phyloP scores from a whole-genome alignment of 37 sponge, comb jelly and placozoan species.

The Hexactinellida sp. region DNA sequence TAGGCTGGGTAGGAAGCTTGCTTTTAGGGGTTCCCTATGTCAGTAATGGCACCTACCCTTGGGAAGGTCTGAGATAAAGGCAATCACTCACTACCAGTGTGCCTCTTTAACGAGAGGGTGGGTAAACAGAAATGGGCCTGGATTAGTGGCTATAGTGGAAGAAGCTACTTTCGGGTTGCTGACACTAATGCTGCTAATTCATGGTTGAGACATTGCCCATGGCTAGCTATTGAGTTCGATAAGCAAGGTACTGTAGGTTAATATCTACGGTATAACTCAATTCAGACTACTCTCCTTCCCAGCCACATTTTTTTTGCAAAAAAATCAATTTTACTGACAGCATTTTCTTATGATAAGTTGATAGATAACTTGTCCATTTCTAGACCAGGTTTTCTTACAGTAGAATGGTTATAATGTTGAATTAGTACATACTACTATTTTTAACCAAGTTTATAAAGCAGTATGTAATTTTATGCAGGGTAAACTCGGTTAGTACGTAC shows the following conservation, averaged over 20 bases:
- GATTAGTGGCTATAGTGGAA: constrained; percentile 30
- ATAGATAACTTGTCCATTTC: too few relatives aligned
- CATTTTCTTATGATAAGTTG: too few relatives aligned
- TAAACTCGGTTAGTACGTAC: too few relatives aligned
- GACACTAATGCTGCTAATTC: neutral
- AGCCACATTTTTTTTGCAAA: constrained; percentile 24
- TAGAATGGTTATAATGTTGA: too few relatives aligned
- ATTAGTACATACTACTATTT: too few relatives aligned
- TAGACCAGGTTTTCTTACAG: too few relatives aligned
- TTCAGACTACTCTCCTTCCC: constrained; percentile 84
- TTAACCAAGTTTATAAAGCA: too few relatives aligned
- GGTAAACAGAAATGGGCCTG: constrained; percentile 73
- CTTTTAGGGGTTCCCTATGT: constrained; percentile 12
- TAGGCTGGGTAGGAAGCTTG: constrained; percentile 18
- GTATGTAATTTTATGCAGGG: too few relatives aligned
- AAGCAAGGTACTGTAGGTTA: constrained; percentile 43
- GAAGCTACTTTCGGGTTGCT: constrained; percentile 22
- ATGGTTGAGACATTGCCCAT: constrained; percentile 25
- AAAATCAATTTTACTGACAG: neutral
- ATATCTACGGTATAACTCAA: constrained; percentile 58
- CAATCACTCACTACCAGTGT: constrained; percentile 44
- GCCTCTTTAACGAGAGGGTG: constrained; percentile 57
- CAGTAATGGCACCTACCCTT: constrained; percentile 36
- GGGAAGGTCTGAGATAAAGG: constrained; percentile 87
- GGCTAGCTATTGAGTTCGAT: constrained; percentile 59